Evolutionary conservation across 2,113 vertebrate genomes (phyloP).

Genomic region (Grallaria varia): DNA sequence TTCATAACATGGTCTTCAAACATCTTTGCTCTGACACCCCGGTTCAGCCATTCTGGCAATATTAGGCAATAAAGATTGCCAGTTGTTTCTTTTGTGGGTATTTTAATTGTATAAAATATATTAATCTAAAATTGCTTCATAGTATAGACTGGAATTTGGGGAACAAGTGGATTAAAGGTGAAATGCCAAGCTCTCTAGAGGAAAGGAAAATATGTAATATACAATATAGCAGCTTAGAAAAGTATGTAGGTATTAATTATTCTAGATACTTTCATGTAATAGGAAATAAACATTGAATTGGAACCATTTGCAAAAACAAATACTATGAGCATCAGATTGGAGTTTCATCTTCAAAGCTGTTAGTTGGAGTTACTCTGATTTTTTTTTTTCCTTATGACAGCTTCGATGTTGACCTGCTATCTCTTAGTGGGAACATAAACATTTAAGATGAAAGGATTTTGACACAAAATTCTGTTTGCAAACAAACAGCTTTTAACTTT

Average conservation of each 20-base stretch:
- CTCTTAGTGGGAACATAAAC: background rate
- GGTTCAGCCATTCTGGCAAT: background rate
- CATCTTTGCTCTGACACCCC: background rate
- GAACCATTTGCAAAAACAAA: conserved; percentile 1
- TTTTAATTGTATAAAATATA: background rate
- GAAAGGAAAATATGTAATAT: background rate
- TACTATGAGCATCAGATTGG: background rate
- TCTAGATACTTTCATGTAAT: background rate
- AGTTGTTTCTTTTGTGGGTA: background rate
- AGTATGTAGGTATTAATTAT: background rate
- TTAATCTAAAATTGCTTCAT: background rate
- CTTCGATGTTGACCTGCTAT: conserved; percentile 34
- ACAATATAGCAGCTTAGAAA: background rate
- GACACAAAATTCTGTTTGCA: conserved; percentile 12
- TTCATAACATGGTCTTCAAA: background rate
- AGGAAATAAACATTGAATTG: background rate
- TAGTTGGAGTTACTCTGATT: background rate
- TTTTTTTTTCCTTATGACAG: background rate
- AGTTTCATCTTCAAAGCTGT: conserved; percentile 37
- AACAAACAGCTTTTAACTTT: conserved; percentile 15
- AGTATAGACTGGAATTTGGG: background rate
- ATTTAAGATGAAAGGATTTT: conserved; percentile 8
- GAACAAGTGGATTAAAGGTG: background rate
- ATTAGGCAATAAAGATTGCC: background rate
- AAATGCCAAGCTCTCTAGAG: background rate